Conservation (phyloP, 2,113 vertebrate species). For the Steatornis caripensis region DNA sequence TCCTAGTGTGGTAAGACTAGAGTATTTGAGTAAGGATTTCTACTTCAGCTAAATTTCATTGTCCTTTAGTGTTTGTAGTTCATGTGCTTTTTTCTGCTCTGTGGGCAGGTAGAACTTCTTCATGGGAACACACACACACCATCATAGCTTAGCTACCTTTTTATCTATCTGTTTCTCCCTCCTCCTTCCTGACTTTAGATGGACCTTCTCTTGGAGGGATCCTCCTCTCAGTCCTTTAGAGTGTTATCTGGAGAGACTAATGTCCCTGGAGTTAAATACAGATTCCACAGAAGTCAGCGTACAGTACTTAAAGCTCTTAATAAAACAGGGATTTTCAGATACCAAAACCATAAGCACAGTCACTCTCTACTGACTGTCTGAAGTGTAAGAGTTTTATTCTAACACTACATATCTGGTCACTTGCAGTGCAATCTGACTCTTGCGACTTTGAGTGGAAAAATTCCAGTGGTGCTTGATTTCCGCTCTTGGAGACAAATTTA, state of each 20-base stretch:
- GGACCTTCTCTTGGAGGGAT: not conserved
- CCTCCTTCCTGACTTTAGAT: not conserved
- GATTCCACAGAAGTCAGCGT: not conserved
- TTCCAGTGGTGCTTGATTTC: not conserved
- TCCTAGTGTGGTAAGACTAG: not conserved
- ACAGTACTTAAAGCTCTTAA: not conserved
- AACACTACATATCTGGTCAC: not conserved
- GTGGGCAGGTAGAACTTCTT: not conserved
- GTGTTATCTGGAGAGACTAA: not conserved
- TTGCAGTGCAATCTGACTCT: not conserved
- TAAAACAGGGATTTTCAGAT: rapidly evolving
- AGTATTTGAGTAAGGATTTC: not conserved
- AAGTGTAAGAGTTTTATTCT: not conserved
- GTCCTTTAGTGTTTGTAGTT: not conserved
- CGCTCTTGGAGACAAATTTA: not conserved
- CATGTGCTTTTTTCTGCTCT: not conserved
- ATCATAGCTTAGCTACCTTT: not conserved
- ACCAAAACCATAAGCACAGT: not conserved
- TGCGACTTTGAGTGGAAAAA: not conserved
- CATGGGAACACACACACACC: not conserved
- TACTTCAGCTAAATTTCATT: not conserved
- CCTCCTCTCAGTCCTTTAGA: not conserved
- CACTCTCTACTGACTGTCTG: not conserved
- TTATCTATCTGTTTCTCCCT: rapidly evolving
- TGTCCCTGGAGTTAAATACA: not conserved